Conservation (phyloP, 2,888 invertebrate genomes). For the Arenicola marina region DNA sequence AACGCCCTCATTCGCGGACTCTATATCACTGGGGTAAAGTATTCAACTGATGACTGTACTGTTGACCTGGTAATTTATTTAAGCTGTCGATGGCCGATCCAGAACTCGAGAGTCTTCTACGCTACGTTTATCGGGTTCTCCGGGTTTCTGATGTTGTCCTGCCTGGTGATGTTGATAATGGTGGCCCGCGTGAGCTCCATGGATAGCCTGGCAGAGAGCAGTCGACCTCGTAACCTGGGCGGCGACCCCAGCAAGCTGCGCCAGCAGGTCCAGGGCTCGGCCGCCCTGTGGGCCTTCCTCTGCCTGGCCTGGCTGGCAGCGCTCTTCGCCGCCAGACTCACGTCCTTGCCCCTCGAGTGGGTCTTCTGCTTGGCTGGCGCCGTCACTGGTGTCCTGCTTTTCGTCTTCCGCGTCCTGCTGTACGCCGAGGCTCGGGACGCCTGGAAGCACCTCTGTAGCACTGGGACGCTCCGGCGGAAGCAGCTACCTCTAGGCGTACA, state of each 20-base stretch:
- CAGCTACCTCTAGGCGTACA: not conserved
- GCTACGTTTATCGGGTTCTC: constrained; percentile 13
- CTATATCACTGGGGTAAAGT: too few species aligned
- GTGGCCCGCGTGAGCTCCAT: not conserved
- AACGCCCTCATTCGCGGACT: too few species aligned
- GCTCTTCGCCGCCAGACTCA: not conserved
- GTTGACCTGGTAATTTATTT: constrained; percentile 8
- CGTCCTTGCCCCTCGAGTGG: not conserved
- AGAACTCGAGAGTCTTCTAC: constrained; percentile 10
- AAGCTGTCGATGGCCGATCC: constrained; percentile 13
- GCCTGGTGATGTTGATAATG: not conserved
- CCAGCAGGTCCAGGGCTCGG: not conserved
- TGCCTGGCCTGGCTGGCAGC: not conserved
- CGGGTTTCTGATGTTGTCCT: constrained; percentile 3
- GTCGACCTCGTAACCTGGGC: too few species aligned
- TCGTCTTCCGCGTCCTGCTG: not conserved
- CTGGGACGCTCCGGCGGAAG: not conserved
- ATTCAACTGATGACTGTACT: not conserved
- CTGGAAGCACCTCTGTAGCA: not conserved
- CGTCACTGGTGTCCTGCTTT: not conserved
- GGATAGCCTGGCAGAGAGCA: not conserved
- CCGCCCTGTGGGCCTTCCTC: not conserved
- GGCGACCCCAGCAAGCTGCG: not conserved
- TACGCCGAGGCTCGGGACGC: not conserved
- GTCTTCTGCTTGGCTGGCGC: not conserved